phyloP scores from a whole-genome alignment of 2,888 invertebrate genomes.

The Brenthis daphne region DNA sequence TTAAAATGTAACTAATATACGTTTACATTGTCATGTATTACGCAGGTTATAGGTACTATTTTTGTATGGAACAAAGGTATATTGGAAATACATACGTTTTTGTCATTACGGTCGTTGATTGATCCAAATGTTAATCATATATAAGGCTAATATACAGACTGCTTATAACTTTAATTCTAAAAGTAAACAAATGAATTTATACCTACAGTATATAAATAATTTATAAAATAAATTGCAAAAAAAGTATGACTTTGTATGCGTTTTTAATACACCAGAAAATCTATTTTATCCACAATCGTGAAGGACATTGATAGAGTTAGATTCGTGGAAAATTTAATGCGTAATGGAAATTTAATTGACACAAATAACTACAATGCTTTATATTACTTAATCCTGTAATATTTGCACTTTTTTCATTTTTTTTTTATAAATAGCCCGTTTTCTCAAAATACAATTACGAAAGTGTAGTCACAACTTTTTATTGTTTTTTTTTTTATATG shows the following conservation, averaged over 20 bases:
- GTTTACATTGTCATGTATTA: no score
- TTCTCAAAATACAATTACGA: not conserved
- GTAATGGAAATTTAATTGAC: not conserved
- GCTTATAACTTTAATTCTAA: no score
- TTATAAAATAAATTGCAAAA: not conserved
- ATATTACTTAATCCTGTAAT: not conserved
- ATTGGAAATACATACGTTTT: not conserved
- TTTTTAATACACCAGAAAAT: conserved; percentile 4
- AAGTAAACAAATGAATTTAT: no score
- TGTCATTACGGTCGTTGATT: not conserved
- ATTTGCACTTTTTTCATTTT: no score
- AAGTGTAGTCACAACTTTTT: not conserved
- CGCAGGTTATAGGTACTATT: no score
- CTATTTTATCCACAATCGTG: conserved; percentile 7
- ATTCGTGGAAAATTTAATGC: not conserved
- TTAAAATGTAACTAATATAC: no score
- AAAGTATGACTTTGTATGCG: not conserved
- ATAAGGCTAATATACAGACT: no score
- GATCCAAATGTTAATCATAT: no score
- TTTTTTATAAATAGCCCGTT: no score
- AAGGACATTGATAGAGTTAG: not conserved
- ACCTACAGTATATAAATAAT: no score
- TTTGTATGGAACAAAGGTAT: not conserved
- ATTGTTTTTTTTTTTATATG: no score
- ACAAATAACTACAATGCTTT: not conserved